Base-by-base conservation (phyloP, 1,140 invertebrate genomes). In the Asbolus verrucosus region DNA sequence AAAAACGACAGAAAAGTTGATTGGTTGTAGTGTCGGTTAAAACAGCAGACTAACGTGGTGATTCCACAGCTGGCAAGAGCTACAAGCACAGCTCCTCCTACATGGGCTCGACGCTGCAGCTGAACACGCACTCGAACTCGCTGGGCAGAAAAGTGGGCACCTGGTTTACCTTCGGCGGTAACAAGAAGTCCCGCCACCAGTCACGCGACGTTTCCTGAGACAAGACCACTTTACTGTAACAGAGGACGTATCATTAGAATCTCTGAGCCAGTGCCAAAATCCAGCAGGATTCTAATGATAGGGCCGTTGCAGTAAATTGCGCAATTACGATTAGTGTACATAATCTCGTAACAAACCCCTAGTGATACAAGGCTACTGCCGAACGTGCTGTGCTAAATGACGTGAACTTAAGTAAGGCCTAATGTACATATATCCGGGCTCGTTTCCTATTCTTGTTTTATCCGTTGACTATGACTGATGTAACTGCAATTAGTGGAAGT, bases 81-180 rank as follows among this genome's bases (percentile, higher is more conserved):
- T 85, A 86, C 69, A 86, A 87, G 74, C 76, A 83, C 24, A 83
- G 84, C 36, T 75, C 82, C 9, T 66, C 79, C 4, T 85, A 85
- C 69, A 82, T 84, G 65, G 81, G 84, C 39, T 81, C 84, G 6
- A 75, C 75, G 14, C 30, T 75, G 9, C 19, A 38, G 6, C 33
- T 41, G 0, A 21, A n/a, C 19, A 19, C 74, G 21, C 78, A 77
- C 39, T 82, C 84, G 13, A 84, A 85, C 71, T 85, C 85, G 14
- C 72, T 87, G 39, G 85, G 86, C 21, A 80, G 85, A 15, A 87
- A 87, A 78, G 84, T 87, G 41, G 86, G 85, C 14, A 87, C 84
- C 0, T 87, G 86, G 86, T 87, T 87, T 70, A 87, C 81, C 16
- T 87, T 87, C 71, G 85, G 85, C 24, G 83, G 82, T 66, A 84